Conservation (phyloP, 2,113 vertebrate genomes). For the Ciconia stormi region DNA sequence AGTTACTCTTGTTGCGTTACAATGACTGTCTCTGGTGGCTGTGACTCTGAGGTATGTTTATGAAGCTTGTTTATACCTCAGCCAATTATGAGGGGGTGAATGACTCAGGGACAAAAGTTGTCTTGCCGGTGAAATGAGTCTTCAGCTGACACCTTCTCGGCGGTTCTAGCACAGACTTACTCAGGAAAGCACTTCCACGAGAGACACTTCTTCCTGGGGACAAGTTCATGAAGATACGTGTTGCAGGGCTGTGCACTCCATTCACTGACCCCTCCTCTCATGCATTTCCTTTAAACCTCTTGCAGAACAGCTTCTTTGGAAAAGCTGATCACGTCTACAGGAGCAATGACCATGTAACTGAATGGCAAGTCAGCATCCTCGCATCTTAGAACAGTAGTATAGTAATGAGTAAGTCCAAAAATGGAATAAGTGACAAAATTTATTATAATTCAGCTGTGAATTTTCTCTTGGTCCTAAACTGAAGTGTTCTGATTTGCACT, state of each 20-base stretch:
- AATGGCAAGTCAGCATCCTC: not conserved
- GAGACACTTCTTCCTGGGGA: not conserved
- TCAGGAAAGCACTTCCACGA: not conserved
- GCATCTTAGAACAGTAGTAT: not conserved
- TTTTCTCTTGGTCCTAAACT: not conserved
- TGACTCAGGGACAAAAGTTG: not conserved
- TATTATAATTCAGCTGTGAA: not conserved
- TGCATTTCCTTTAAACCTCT: not conserved
- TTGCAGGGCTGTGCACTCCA: not conserved
- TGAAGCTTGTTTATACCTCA: slow-evolving; percentile 11
- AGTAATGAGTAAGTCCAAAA: not conserved
- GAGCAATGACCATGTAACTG: not conserved
- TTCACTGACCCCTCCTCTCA: not conserved
- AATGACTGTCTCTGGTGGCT: not conserved
- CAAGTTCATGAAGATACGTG: not conserved
- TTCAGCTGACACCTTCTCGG: not conserved
- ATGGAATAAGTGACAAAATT: not conserved
- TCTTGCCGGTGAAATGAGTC: not conserved
- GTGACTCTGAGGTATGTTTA: not conserved
- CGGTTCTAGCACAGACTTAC: not conserved
- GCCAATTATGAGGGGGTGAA: not conserved
- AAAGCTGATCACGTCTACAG: not conserved
- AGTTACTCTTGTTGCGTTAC: not conserved
- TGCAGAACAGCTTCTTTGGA: not conserved
- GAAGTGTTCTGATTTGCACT: not conserved